These are phyloP conservation scores for Ormyrus rosae DNA, from an alignment of 2,888 invertebrate genomes.

Conservation along the genomic window DNA sequence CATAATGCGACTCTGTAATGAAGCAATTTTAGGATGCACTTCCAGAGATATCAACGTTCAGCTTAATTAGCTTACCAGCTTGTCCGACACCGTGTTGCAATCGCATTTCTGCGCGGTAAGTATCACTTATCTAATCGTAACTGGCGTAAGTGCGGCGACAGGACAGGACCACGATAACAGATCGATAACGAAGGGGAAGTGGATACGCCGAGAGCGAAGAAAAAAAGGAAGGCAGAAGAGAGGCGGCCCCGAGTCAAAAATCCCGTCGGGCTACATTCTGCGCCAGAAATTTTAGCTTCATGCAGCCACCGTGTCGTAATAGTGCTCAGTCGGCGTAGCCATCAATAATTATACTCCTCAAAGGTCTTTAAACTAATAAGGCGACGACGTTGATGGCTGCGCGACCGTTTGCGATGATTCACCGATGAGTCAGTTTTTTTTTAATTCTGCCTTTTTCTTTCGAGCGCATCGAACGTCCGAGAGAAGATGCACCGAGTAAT, in stretches of 20 bases:
- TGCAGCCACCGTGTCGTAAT: slow-evolving; percentile 12
- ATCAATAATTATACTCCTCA: slow-evolving; percentile 52
- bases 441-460: slow-evolving; percentile 9
- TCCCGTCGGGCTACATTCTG: slow-evolving; percentile 44
- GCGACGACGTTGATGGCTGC: slow-evolving; percentile 47
- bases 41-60: slow-evolving; percentile 8
- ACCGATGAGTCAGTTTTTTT: slow-evolving; percentile 54
- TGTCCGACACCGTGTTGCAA: slow-evolving; percentile 44
- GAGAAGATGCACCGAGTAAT: slow-evolving; percentile 41
- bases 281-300: slow-evolving; percentile 40
- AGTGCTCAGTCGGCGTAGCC: slow-evolving; percentile 30
- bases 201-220: not conserved
- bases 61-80: slow-evolving; percentile 44
- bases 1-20: not conserved
- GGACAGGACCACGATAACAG: slow-evolving; percentile 36
- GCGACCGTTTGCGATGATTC: slow-evolving; percentile 43
- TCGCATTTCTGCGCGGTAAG: slow-evolving; percentile 36
- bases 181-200: slow-evolving; percentile 13
- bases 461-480: slow-evolving; percentile 23
- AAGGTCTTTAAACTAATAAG: slow-evolving; percentile 59
- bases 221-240: slow-evolving; percentile 7
- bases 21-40: slow-evolving; percentile 43
- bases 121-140: slow-evolving; percentile 50
- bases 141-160: slow-evolving; percentile 36
- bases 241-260: slow-evolving; percentile 1